These are phyloP conservation scores for Hiodon alosoides DNA, from an alignment of 2,113 vertebrate species.

Conservation along the genomic window DNA sequence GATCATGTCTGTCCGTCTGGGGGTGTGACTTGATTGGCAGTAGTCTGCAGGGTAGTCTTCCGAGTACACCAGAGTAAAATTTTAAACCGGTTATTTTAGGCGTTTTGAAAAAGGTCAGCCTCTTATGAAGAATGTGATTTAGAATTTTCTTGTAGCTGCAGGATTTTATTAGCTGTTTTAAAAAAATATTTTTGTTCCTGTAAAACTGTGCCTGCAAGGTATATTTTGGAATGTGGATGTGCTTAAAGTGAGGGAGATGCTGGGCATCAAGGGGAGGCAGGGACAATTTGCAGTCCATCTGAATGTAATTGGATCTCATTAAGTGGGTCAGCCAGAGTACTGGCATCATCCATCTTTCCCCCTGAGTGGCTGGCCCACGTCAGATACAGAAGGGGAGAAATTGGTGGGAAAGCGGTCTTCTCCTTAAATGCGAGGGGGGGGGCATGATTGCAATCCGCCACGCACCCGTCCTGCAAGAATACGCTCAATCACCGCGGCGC, in stretches of 20 bases:
- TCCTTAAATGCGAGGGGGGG: neutral
- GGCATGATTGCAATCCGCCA: neutral
- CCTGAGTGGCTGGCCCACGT: constrained; percentile 8
- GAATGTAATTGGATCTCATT: constrained; percentile 31
- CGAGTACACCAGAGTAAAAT: too few relatives aligned
- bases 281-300: constrained; percentile 1
- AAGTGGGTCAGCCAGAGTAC: constrained; percentile 22
- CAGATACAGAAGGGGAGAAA: constrained; percentile 27
- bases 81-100: too few relatives aligned
- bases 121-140: neutral
- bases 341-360: constrained; percentile 29
- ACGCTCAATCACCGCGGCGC: neutral
- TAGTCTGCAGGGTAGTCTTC: too few relatives aligned
- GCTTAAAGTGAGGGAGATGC: constrained; percentile 4
- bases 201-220: neutral
- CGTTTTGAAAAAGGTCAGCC: too few relatives aligned
- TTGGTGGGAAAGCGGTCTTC: constrained; percentile 9
- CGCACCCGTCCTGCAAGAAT: neutral
- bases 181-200: neutral
- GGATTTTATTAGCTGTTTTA: neutral
- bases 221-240: neutral
- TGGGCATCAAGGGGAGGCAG: neutral
- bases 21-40: neutral
- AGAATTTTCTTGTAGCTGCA: neutral
- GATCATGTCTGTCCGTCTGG: neutral